Base-by-base conservation (phyloP, 1,140 invertebrate genomes). In the Caenorhabditis tropicalis region DNA sequence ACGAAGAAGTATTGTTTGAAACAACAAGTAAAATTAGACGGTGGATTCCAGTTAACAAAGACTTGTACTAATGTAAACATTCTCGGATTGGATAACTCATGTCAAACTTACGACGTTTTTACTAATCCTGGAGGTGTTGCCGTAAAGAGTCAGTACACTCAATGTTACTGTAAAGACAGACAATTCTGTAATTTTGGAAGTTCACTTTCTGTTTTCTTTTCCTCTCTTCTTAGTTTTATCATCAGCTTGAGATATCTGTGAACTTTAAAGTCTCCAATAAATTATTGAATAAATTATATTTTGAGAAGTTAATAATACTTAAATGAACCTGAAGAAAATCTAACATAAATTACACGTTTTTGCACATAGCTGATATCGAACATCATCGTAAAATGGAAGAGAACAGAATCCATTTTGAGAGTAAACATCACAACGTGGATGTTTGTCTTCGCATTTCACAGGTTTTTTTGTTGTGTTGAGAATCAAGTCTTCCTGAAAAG, bases 1-100 rank as follows among this genome's bases (percentile, higher is more conserved):
- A 31, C 83, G 2, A 84, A 84, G 36, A 84, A 84, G 48, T 84
- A 84, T 39, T 84, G 83, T 39, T 56, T 84, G 74, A 84, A 84
- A 21, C 83, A 80, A 58, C 31, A 39, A 39, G 39, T 84, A 1
- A 39, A 46, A 15, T 16, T 84, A 0, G 79, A 70, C 24, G 53
- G 74, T 56, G 83, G 53, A 7, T 84, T 39, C 21, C 83, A 84
- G 24, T 10, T 80, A 19, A 56, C 48, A n/a, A 84, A 84, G 33
- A 56, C 83, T 4, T 84, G 83, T 43, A 82, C 83, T 1, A 80
- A 84, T 48, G 79, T 84, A 1, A 84, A 84, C 27, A n/a, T 84
- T 27, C 21, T 43, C 31, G 83, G 83, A 46, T 16, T 84, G 9
- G 83, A 84, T 43, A 80, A 84, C 43, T 53, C 70, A 24, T 84